Evolutionary conservation across 2,797 vertebrate genomes (phyloP).

Genomic region (Dicrostonyx torquatus): DNA sequence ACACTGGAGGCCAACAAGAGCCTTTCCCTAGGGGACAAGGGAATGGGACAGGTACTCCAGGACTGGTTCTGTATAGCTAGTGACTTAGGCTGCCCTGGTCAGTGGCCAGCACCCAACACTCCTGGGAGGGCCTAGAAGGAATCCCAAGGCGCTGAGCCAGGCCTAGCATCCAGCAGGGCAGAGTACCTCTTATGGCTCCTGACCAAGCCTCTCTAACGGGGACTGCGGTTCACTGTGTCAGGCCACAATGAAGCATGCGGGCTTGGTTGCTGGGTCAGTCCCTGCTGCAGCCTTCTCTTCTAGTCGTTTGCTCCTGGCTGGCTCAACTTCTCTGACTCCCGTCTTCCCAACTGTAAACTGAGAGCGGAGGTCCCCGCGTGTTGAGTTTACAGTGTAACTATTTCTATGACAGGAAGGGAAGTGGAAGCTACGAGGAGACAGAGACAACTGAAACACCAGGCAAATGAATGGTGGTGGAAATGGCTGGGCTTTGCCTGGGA

Average conservation of each 20-base stretch:
- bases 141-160: neutral
- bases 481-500: neutral
- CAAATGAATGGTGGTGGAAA: neutral
- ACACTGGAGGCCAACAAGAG: neutral
- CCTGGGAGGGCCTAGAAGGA: neutral
- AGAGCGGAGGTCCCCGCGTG: neutral
- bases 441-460: neutral
- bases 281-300: neutral
- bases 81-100: neutral
- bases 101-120: neutral
- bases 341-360: neutral
- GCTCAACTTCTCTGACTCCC: neutral
- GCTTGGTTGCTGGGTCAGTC: neutral
- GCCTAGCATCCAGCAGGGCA: neutral
- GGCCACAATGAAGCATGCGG: neutral
- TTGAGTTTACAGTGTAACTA: neutral
- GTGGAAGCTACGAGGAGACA: neutral
- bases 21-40: neutral
- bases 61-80: neutral
- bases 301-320: neutral
- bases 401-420: neutral
- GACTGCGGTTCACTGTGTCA: neutral
- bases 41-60: rapidly evolving
- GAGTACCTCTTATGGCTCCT: neutral
- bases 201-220: neutral